Conservation (phyloP, 2,113 vertebrate genomes). For the Anser cygnoides region DNA sequence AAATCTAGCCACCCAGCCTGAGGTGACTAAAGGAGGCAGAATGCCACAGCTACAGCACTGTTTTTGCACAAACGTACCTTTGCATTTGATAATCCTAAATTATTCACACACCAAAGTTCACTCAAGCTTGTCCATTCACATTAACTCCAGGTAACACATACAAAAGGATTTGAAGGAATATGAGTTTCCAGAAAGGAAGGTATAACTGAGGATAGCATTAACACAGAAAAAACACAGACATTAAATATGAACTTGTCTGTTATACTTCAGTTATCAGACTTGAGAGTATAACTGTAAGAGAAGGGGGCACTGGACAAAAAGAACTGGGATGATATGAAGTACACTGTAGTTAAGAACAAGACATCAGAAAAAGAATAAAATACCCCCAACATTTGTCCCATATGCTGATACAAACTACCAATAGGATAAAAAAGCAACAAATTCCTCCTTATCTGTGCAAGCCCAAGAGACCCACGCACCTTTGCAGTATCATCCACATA, state of each 20-base stretch:
- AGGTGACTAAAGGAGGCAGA: not conserved
- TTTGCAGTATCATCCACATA: not conserved
- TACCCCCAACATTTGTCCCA: not conserved
- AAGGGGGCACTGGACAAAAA: not conserved
- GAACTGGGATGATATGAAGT: not conserved
- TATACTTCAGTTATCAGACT: not conserved
- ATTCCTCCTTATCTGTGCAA: not conserved
- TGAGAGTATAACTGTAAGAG: not conserved
- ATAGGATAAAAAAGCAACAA: not conserved
- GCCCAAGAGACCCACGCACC: not conserved
- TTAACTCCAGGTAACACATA: not conserved
- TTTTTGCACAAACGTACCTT: not conserved
- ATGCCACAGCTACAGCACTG: not conserved
- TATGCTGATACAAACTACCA: not conserved
- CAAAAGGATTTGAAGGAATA: not conserved
- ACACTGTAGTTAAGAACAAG: not conserved
- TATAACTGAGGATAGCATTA: not conserved
- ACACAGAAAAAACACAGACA: not conserved
- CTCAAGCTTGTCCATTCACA: not conserved
- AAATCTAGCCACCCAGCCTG: not conserved
- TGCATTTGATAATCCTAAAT: not conserved
- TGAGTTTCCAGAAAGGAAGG: not conserved
- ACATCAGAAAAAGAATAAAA: not conserved
- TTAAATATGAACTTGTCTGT: not conserved
- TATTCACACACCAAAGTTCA: not conserved